Evolutionary conservation across 2,113 vertebrate species (phyloP).

Genomic region (Aptenodytes forsteri): DNA sequence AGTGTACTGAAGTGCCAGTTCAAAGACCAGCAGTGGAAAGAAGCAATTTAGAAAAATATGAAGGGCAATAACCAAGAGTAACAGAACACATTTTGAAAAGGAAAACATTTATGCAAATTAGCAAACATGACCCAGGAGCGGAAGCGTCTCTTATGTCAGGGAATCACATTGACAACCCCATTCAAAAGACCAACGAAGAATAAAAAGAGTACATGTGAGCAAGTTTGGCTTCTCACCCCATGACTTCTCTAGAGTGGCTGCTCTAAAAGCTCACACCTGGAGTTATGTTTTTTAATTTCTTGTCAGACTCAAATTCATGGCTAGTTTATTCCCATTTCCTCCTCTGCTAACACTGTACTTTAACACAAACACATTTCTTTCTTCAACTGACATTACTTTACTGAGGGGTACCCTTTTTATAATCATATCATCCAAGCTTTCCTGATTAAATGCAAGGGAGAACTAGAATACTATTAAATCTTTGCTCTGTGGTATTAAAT

Average conservation of each 20-base stretch:
- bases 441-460: not conserved
- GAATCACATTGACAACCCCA: not conserved
- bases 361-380: not conserved
- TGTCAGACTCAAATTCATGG: not conserved
- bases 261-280: not conserved
- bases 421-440: not conserved
- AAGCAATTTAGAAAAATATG: not conserved
- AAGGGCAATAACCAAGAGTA: not conserved
- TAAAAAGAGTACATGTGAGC: fast-evolving
- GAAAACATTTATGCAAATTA: not conserved
- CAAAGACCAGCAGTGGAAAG: not conserved
- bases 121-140: not conserved
- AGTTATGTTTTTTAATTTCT: not conserved
- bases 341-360: not conserved
- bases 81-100: not conserved
- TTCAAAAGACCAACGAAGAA: not conserved
- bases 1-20: not conserved
- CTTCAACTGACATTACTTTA: not conserved
- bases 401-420: not conserved
- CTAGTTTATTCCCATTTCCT: not conserved
- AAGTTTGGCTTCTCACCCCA: not conserved
- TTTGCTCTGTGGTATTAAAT: not conserved
- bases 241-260: not conserved
- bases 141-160: not conserved
- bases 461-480: not conserved